Evolutionary conservation across 2,888 invertebrate species (phyloP).

Genomic region (Toxonevra muliebris): DNA sequence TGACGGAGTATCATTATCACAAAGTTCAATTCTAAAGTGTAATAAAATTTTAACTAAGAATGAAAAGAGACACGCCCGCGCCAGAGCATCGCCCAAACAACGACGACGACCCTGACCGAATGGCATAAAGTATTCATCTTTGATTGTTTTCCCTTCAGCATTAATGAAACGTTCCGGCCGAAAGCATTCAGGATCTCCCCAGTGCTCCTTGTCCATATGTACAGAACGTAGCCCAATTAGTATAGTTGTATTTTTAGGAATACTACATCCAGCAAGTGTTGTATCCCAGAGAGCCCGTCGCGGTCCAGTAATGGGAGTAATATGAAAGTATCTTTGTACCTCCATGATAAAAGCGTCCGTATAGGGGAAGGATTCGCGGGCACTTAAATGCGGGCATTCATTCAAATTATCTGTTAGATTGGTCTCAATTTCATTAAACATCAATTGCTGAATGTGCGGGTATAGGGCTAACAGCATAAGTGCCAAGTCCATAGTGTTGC

Average conservation of each 20-base stretch:
- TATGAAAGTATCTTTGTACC: conserved; percentile 68
- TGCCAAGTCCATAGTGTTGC: conserved; percentile 71
- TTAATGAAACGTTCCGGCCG: conserved; percentile 73
- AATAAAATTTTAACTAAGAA: conserved; percentile 71
- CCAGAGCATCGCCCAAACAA: conserved; percentile 74
- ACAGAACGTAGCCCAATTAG: conserved; percentile 69
- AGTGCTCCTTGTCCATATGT: conserved; percentile 69
- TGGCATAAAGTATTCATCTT: conserved; percentile 61
- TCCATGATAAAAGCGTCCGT: conserved; percentile 70
- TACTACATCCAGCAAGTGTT: conserved; percentile 67
- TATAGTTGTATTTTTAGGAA: conserved; percentile 68
- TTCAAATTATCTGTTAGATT: conserved; percentile 48
- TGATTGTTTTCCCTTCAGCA: conserved; percentile 49
- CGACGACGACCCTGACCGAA: conserved; percentile 70
- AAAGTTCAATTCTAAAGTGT: conserved; percentile 66
- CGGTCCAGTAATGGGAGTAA: conserved; percentile 69
- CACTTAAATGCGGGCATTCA: conserved; percentile 52
- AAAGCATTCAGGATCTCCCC: conserved; percentile 72
- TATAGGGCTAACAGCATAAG: conserved; percentile 70
- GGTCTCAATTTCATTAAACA: conserved; percentile 68
- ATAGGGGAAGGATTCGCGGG: conserved; percentile 66
- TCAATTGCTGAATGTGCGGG: conserved; percentile 69
- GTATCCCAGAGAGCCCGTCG: conserved; percentile 69
- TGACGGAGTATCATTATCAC: conserved; percentile 62
- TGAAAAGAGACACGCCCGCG: conserved; percentile 71